Percentiles rank a stretch among this genome's conserved stretches.
Conservation (phyloP, 37 sponge, comb jelly and placozoan genomes). For the Halisarca cf. caerulea region DNA sequence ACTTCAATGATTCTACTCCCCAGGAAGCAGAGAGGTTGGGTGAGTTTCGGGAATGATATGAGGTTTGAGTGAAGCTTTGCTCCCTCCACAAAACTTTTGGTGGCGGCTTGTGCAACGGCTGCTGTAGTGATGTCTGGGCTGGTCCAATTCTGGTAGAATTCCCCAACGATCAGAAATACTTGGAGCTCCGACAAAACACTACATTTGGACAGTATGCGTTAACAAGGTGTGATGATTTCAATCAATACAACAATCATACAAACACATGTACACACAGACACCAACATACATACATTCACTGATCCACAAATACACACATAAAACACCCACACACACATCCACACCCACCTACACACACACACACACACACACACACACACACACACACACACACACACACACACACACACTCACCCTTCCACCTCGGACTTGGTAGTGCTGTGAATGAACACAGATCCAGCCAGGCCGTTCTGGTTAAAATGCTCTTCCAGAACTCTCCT, state of each 20-base stretch:
- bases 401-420: background rate
- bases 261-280: no score
- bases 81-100: slow-evolving; percentile 6
- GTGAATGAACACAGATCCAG: slow-evolving; percentile 5
- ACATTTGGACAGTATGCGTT: no score
- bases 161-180: background rate
- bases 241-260: no score
- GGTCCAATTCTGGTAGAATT: slow-evolving; percentile 11
- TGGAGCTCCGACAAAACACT: background rate
- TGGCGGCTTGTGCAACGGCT: slow-evolving; percentile 1
- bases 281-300: no score
- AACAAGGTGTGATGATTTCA: no score
- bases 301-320: no score
- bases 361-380: no score
- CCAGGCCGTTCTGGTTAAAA: background rate
- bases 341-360: no score
- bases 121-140: slow-evolving; percentile 22
- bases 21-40: background rate
- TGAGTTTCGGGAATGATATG: background rate
- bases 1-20: slow-evolving; percentile 12
- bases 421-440: background rate
- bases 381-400: no score
- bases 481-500: background rate
- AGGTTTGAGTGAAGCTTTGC: background rate
- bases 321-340: no score